Base-by-base conservation (phyloP, 1,140 invertebrate genomes). In the Proctacanthus coquilletti region DNA sequence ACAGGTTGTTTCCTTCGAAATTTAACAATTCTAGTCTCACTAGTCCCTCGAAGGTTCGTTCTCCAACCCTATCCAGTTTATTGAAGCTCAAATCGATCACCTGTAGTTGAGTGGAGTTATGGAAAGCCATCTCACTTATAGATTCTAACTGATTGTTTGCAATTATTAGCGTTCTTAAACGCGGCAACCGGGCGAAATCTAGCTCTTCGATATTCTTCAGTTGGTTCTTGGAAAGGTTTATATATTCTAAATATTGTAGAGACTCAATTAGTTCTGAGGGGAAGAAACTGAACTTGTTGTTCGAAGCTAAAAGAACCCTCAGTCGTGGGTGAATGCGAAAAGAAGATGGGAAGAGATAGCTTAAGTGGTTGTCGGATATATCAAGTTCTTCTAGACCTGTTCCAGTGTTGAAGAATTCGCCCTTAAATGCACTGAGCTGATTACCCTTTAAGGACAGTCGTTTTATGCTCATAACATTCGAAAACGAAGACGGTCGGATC, bases 41-140 rank as follows among this genome's bases (percentile, higher is more conserved):
- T 15, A 92, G 51, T 17, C 85, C 85, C 56, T 87, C 78, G 60
- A 93, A 85, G 2, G 80, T 75, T 45, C 83, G 68, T 37, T 85
- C 82, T 2, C 75, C 77, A 5, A 93, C 56, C 18, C 72, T 63
- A 46, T 84, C 77, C 11, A 93, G 61, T 39, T 70, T 70, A 55
- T 93, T 93, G 31, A 64, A 48, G 1, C 77, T 74, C 25, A 93
- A 61, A 60, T 89, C 77, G 18, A 93, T 51, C 10, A 72, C 50
- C 53, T 91, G 86, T 37, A 92, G 65, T 60, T 88, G 85, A 0
- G 84, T 78, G 0, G 86, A 92, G 53, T 92, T 92, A 45, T 87
- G 78, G 55, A 92, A 92, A 1, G 84, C 80, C 62, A 83, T 76
- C 62, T 87, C 84, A 43, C 77, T 80, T 9, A 93, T 71, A 38